Evolutionary conservation across 2,113 vertebrate genomes (phyloP).

Genomic region (Petroica traversi): DNA sequence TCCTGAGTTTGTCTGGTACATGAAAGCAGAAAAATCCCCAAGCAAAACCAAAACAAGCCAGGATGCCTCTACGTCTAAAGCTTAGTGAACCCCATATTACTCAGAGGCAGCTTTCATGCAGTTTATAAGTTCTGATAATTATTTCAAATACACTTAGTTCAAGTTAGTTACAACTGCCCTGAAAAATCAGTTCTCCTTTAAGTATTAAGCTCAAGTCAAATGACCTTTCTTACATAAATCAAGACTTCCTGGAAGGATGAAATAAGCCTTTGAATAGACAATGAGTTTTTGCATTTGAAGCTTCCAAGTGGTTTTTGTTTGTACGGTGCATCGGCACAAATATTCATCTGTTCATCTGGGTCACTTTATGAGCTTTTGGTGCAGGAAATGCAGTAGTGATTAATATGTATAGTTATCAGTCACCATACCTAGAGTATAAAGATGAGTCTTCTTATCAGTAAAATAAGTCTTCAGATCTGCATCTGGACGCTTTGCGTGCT

Average conservation of each 20-base stretch:
- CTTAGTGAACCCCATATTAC: not conserved
- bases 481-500: slow-evolving; percentile 93
- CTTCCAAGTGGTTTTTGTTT: not conserved
- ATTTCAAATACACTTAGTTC: not conserved
- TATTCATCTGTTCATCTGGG: not conserved
- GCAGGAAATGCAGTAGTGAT: not conserved
- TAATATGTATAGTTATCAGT: not conserved
- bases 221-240: not conserved
- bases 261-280: not conserved
- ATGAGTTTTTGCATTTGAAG: not conserved
- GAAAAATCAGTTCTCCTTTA: not conserved
- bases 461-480: slow-evolving; percentile 92
- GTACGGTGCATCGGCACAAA: not conserved
- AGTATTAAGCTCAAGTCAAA: not conserved
- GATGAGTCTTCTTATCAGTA: slow-evolving; percentile 96
- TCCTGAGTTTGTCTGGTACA: not conserved
- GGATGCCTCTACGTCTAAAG: not conserved
- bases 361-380: not conserved
- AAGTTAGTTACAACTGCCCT: not conserved
- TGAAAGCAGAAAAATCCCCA: not conserved
- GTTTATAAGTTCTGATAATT: not conserved
- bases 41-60: not conserved
- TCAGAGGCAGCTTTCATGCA: not conserved
- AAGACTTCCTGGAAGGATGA: not conserved
- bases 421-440: slow-evolving; percentile 87